These are phyloP conservation scores for Rhinatrema bivittatum DNA, from an alignment of 2,797 vertebrate genomes.

Conservation along the genomic window DNA sequence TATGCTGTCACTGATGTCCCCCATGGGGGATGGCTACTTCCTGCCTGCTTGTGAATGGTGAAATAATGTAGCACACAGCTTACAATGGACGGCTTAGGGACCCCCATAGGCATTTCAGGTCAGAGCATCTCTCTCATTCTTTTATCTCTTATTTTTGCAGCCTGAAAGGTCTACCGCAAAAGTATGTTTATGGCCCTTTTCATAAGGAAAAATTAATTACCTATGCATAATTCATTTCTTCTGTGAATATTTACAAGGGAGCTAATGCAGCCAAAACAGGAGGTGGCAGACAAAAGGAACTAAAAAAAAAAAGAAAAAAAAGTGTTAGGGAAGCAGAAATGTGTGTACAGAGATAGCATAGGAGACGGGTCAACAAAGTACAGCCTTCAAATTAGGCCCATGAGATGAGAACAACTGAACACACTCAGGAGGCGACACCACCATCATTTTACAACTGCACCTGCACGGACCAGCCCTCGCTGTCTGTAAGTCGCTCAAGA, in stretches of 20 bases:
- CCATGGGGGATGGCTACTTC: too few relatives aligned
- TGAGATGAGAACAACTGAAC: too few relatives aligned
- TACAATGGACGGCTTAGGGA: conserved; percentile 27
- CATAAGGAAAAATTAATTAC: conserved; percentile 63
- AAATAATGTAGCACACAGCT: too few relatives aligned
- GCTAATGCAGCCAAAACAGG: conserved; percentile 34
- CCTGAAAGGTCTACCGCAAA: conserved; percentile 45
- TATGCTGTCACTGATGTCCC: too few relatives aligned
- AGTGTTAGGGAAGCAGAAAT: conserved; percentile 13
- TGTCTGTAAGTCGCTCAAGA: too few relatives aligned
- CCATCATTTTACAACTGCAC: too few relatives aligned
- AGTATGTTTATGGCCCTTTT: conserved; percentile 56
- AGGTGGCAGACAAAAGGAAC: too few relatives aligned
- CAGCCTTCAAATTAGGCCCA: too few relatives aligned
- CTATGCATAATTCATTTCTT: conserved; percentile 67
- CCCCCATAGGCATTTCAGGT: conserved; percentile 22
- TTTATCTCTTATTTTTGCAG: conserved; percentile 13
- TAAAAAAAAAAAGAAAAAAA: too few relatives aligned
- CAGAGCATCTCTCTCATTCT: conserved; percentile 8
- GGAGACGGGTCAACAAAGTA: conserved; percentile 16
- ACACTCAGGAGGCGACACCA: too few relatives aligned
- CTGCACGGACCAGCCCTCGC: too few relatives aligned
- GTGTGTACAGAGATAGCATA: background rate
- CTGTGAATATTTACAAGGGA: conserved; percentile 50
- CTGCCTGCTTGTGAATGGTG: too few relatives aligned